phyloP scores from a whole-genome alignment of 53 echinoderm and acorn worm species.

The Mesocentrotus franciscanus region DNA sequence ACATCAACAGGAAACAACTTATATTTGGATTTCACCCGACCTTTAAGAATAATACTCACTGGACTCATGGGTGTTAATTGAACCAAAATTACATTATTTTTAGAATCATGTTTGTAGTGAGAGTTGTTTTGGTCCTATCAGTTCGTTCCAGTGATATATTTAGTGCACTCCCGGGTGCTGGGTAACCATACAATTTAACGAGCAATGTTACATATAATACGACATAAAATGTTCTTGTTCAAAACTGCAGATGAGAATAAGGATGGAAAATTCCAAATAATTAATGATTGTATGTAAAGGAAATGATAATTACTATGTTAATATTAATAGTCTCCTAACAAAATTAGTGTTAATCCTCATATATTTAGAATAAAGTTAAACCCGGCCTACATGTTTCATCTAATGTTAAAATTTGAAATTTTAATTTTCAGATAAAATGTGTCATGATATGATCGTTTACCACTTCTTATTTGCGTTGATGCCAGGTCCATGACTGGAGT shows the following conservation, averaged over 20 bases:
- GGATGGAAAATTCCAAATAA: too few relatives aligned
- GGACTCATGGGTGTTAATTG: too few relatives aligned
- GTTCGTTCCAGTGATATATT: neutral
- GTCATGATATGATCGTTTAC: neutral
- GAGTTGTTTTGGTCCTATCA: neutral
- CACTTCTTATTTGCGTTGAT: neutral
- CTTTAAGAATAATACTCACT: too few relatives aligned
- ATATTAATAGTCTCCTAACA: too few relatives aligned
- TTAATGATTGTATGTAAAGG: too few relatives aligned
- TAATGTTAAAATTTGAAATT: neutral
- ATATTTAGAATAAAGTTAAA: neutral
- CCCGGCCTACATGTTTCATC: neutral
- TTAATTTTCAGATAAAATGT: neutral
- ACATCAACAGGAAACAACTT: too few relatives aligned
- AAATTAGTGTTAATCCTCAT: neutral
- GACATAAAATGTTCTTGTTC: too few relatives aligned
- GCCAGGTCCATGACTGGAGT: neutral
- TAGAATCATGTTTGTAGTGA: neutral
- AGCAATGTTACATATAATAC: too few relatives aligned
- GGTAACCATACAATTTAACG: neutral
- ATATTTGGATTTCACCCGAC: too few relatives aligned
- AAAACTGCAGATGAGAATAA: too few relatives aligned
- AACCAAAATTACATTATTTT: too few relatives aligned
- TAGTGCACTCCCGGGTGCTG: neutral
- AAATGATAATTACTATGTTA: too few relatives aligned